phyloP scores from a whole-genome alignment of 2,888 invertebrate species.

The Netelia virgata region DNA sequence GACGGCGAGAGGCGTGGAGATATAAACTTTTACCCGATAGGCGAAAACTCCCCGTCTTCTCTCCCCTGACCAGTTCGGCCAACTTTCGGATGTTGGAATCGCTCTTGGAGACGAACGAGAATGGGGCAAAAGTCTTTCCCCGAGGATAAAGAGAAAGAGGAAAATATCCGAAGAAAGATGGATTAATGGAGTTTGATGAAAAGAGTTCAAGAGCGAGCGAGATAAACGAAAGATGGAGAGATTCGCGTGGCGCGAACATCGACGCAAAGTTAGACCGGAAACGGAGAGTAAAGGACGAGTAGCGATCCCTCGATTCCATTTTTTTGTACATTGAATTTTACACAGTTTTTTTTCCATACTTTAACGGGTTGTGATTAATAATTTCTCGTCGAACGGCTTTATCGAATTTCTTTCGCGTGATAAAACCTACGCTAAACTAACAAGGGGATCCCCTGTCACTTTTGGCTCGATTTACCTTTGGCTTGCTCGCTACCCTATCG shows the following conservation, averaged over 20 bases:
- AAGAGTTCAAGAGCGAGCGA: constrained; percentile 8
- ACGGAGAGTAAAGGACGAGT: constrained; percentile 17
- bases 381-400: too few species aligned
- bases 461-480: too few species aligned
- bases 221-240: constrained; percentile 19
- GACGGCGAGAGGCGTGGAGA: constrained; percentile 39
- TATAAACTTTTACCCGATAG: constrained; percentile 39
- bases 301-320: constrained; percentile 32
- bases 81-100: constrained; percentile 37
- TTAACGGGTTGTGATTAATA: too few species aligned
- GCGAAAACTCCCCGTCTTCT: constrained; percentile 25
- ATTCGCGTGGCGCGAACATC: constrained; percentile 39
- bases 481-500: too few species aligned
- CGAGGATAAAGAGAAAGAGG: not conserved
- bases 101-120: constrained; percentile 20
- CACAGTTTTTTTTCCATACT: too few species aligned
- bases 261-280: constrained; percentile 26
- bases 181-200: constrained; percentile 57
- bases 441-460: too few species aligned
- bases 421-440: too few species aligned
- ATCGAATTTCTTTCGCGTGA: too few species aligned
- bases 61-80: constrained; percentile 19
- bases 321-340: constrained; percentile 25
- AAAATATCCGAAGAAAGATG: constrained; percentile 1
- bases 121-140: constrained; percentile 6